Base-by-base conservation (phyloP, 2,113 vertebrate genomes). In the Saccopteryx leptura region DNA sequence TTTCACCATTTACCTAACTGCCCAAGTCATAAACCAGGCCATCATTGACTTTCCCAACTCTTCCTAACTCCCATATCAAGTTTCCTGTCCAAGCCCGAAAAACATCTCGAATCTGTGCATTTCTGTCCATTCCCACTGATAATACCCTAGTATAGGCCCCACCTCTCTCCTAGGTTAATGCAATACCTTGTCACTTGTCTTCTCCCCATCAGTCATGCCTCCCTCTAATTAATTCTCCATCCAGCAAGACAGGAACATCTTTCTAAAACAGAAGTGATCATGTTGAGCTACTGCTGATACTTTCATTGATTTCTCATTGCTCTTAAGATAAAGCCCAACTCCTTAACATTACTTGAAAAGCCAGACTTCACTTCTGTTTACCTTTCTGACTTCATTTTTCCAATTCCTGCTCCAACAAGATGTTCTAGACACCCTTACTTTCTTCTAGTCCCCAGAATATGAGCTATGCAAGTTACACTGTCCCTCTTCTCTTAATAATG, bases 361-460 rank as follows among this genome's bases (percentile, higher is more conserved):
- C 72, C 65, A 90, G 23, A 56, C n/a, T 88, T 83, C 18, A 95
- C 39, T 9, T 76, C 31, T 81, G 33, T 28, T 52, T 46, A 76
- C 69, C 39, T 68, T 80, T 87, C 33, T 91, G 33, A 58, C 61
- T 95, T 89, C 65, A 66, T 66, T 82, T 87, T 87, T 74, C 39
- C 54, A n/a, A 3, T 7, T 75, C 68, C 54, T 18, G 23, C 10
- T 86, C 28, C 88, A 61, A 18, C 15, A 28, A 24, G 48, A 56
- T 82, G 46, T 74, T 80, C 66, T 33, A 72, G 46, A 56, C 31
- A 74, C 58, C 6, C 61, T 79, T 71, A 56, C 56, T 92, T 87
- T 74, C 69, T 95, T 83, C 82, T 52, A 12, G 21, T 63, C 46
- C 23, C 60, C 31, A 31, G 19, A 84, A 63, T 78, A 46, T 79